Percentiles rank a stretch among this genome's conserved stretches.
phyloP scores from a whole-genome alignment of 2,888 invertebrate species.

The Copidosoma aretas region DNA sequence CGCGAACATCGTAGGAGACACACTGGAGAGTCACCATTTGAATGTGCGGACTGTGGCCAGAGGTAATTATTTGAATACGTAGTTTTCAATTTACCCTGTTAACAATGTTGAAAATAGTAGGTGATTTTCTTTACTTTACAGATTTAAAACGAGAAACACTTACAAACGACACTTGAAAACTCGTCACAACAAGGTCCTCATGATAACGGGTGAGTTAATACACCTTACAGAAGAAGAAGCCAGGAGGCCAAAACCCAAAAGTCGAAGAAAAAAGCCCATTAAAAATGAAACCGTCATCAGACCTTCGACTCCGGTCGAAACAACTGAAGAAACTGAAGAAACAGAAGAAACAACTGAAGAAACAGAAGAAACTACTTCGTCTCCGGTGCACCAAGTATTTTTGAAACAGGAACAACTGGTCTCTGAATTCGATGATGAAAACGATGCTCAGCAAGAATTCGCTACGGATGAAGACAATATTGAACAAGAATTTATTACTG shows the following conservation, averaged over 20 bases:
- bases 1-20: slow-evolving; percentile 68
- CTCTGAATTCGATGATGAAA: slow-evolving; percentile 34
- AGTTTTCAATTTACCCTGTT: slow-evolving; percentile 2
- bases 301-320: no score
- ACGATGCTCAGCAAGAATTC: slow-evolving; percentile 36
- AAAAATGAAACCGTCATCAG: no score
- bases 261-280: slow-evolving; percentile 49
- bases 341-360: not conserved
- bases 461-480: slow-evolving; percentile 31
- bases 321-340: slow-evolving; percentile 38
- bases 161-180: slow-evolving; percentile 69
- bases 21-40: slow-evolving; percentile 65
- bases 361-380: no score
- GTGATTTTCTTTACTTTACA: slow-evolving; percentile 40
- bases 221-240: slow-evolving; percentile 64
- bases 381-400: no score
- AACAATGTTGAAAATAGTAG: not conserved
- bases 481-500: no score
- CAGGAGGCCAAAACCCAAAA: slow-evolving; percentile 60
- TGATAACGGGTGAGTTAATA: slow-evolving; percentile 64
- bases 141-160: slow-evolving; percentile 69
- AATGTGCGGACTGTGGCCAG: slow-evolving; percentile 63
- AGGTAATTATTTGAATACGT: slow-evolving; percentile 45
- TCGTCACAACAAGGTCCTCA: slow-evolving; percentile 67
- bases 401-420: slow-evolving; percentile 27